Base-by-base conservation (phyloP, 2,888 invertebrate genomes). In the Beris morrisii region DNA sequence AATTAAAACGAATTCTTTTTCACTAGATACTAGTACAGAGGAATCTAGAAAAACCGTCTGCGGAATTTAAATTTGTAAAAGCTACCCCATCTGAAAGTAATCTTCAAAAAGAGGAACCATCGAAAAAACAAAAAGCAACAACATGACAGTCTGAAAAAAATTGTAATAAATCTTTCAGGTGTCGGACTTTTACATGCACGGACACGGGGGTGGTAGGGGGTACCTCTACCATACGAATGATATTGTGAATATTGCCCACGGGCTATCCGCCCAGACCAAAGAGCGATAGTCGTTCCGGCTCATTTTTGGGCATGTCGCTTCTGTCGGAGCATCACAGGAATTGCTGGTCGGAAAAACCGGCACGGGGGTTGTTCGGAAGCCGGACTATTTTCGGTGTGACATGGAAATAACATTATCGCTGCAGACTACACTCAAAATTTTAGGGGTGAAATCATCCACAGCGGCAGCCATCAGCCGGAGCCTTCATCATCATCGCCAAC, bases 351-450 rank as follows among this genome's bases (percentile, higher is more conserved):
- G 31, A 30, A 59, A 52, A 61, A 38, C 61, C 31, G 22, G 52
- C 38, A 50, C 6, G 15, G 43, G 61, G 61, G 22, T 22, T 22
- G 22, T 22, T 50, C 52, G 38, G 32, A 2, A 50, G 7, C 38
- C 61, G 12, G 32, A 52, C 61, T 52, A 15, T 61, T 52, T 15
- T 31, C 52, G n/a, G 22, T 61, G 43, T 50, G 32, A 61, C 61
- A 61, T 61, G 61, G 43, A 61, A 61, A 61, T 61, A 61, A 61
- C 61, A 61, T 61, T 61, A 61, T 61, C 61, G 50, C 43, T 50
- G 32, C 38, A 38, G 38, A 38, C 38, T 38, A 38, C 38, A 9
- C 9, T 38, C 9, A 38, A 38, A 38, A 38, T 38, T 22, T 22
- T 38, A 38, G 9, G 38, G 38, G 38, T 38, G 9, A 9, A 38